These are phyloP conservation scores for Melinopterus prodromus DNA, from an alignment of 2,888 invertebrate genomes.

Conservation along the genomic window DNA sequence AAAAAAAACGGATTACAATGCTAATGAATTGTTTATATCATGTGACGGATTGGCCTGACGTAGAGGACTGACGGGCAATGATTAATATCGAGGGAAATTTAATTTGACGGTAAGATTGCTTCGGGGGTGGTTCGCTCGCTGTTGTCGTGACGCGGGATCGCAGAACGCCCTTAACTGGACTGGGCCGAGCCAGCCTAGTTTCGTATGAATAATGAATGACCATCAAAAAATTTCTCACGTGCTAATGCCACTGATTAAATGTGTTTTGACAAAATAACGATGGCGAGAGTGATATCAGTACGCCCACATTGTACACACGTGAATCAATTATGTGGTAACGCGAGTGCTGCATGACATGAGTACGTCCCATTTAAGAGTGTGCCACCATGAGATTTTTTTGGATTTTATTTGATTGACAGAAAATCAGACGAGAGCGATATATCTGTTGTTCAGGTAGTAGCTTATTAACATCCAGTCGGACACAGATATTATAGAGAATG, in stretches of 20 bases:
- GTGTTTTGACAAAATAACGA: not conserved
- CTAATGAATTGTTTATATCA: slow-evolving; percentile 30
- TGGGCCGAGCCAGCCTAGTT: slow-evolving; percentile 9
- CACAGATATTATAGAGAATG: no score
- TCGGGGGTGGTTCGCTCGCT: slow-evolving; percentile 18
- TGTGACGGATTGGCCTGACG: slow-evolving; percentile 26
- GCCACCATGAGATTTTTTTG: no score
- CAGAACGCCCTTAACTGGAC: slow-evolving; percentile 4
- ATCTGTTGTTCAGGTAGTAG: no score
- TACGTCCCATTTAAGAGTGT: no score
- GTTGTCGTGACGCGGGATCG: slow-evolving; percentile 20
- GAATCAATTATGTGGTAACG: no score
- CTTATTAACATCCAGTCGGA: no score
- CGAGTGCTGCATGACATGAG: no score
- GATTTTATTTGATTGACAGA: no score
- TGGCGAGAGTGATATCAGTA: no score
- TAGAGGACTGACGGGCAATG: slow-evolving; percentile 28
- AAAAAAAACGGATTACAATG: slow-evolving; percentile 22
- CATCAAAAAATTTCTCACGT: slow-evolving; percentile 19
- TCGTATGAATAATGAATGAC: slow-evolving; percentile 19
- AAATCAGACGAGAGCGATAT: no score
- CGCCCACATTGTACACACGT: no score
- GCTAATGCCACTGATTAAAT: not conserved
- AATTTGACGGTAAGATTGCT: slow-evolving; percentile 33
- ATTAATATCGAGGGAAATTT: slow-evolving; percentile 33